Percentiles rank a stretch among this genome's conserved stretches.
These are phyloP conservation scores for Drosophila demipolita DNA, from an alignment of 2,888 invertebrate species.

Conservation along the genomic window DNA sequence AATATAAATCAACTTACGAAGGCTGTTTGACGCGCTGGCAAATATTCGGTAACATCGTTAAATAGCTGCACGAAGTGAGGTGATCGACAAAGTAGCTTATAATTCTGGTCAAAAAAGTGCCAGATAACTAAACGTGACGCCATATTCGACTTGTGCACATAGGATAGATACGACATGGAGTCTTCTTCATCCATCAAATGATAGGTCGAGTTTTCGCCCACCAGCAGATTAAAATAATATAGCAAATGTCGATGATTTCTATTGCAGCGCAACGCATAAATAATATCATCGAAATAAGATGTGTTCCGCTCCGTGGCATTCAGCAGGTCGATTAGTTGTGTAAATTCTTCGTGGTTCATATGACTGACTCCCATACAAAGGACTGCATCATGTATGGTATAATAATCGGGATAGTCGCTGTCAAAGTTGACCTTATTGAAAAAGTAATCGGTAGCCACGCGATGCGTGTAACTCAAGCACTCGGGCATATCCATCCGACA, in stretches of 20 bases:
- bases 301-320: constrained; percentile 50
- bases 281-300: constrained; percentile 73
- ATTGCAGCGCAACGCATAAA: constrained; percentile 79
- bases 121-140: constrained; percentile 72
- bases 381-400: constrained; percentile 61
- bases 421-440: constrained; percentile 62
- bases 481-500: constrained; percentile 75
- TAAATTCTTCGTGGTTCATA: constrained; percentile 72
- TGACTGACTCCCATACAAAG: constrained; percentile 78
- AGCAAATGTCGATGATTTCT: constrained; percentile 69
- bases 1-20: constrained; percentile 50
- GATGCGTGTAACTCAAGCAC: constrained; percentile 75
- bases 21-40: constrained; percentile 54
- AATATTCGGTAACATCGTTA: constrained; percentile 75
- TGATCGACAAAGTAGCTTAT: constrained; percentile 65
- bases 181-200: constrained; percentile 68
- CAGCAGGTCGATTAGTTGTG: constrained; percentile 62
- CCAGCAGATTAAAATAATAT: constrained; percentile 71
- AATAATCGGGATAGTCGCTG: constrained; percentile 54
- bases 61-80: constrained; percentile 70
- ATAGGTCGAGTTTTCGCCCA: constrained; percentile 77
- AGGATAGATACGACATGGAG: constrained; percentile 74
- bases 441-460: constrained; percentile 68
- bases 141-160: constrained; percentile 73
- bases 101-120: constrained; percentile 77